phyloP scores from a whole-genome alignment of 2,113 vertebrate species.

The Sisor rabdophorus region DNA sequence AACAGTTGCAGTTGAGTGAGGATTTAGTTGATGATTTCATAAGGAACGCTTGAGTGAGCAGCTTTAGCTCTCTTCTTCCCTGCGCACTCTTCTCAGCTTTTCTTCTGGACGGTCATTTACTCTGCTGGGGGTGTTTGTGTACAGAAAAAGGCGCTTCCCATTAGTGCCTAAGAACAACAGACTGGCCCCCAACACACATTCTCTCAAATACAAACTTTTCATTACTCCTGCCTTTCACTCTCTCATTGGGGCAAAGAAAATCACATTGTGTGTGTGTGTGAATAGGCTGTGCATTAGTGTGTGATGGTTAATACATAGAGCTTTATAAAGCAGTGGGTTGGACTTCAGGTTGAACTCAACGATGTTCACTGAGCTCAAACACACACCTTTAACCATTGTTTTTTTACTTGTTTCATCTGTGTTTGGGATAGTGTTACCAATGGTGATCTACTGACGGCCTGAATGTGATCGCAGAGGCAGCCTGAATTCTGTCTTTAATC shows the following conservation, averaged over 20 bases:
- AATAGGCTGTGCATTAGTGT: slow-evolving; percentile 30
- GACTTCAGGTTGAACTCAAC: not conserved
- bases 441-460: not conserved
- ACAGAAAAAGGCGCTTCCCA: slow-evolving; percentile 37
- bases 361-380: not conserved
- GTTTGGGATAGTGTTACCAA: not conserved
- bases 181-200: slow-evolving; percentile 20
- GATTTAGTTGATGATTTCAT: slow-evolving; percentile 70
- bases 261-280: slow-evolving; percentile 24
- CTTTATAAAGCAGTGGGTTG: slow-evolving; percentile 28
- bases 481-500: slow-evolving; percentile 18
- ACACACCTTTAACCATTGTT: not conserved
- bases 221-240: slow-evolving; percentile 13
- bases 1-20: slow-evolving; percentile 62
- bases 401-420: not conserved
- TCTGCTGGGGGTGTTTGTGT: slow-evolving; percentile 43
- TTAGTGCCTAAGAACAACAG: slow-evolving; percentile 37
- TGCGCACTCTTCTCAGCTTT: slow-evolving; percentile 20
- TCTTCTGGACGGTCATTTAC: slow-evolving; percentile 51
- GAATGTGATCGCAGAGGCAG: not conserved
- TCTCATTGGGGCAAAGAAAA: slow-evolving; percentile 7
- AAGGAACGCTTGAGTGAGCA: slow-evolving; percentile 63
- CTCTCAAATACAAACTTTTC: slow-evolving; percentile 25
- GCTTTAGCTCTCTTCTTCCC: slow-evolving; percentile 40
- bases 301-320: slow-evolving; percentile 30